Base-by-base conservation (phyloP, 2,797 vertebrate genomes). In the Nasua narica region DNA sequence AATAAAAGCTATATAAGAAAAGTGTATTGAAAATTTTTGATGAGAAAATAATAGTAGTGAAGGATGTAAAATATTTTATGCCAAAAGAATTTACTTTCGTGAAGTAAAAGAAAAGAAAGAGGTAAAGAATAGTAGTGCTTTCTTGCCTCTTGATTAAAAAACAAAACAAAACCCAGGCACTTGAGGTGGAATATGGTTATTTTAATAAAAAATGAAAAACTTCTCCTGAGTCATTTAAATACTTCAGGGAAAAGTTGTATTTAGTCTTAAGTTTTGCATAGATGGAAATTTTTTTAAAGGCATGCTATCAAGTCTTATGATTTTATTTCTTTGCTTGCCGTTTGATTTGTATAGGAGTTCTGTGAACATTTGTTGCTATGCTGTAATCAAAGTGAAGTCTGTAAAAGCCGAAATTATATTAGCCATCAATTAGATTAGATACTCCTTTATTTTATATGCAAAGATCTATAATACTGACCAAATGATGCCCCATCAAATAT, bases 381-480 rank as follows among this genome's bases (percentile, higher is more conserved):
- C 23, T 97, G 2, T 95, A 72, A 78, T 87, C 35, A 81, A 70
- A 95, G 29, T 76, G 58, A 87, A 37, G 60, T 60, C 52, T 82
- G 12, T 90, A 62, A 94, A 90, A 94, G 91, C 16, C 5, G 29
- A 81, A 93, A 88, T 95, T 46, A 65, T 69, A 91, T 94, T 90
- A 90, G 82, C 76, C 95, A 43, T 95, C 65, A 96, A 83, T 92
- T 95, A 92, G 82, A 89, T 48, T 87, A 70, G 43, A 87, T 87
- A 78, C 91, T 94, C 23, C 43, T 97, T 97, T 98, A 96, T 95
- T 97, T 98, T 98, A 77, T 97, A 98, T 98, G 87, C 90, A 98
- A 97, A 98, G 96, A 98, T 97, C 97, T 98, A 84, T 88, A 97
- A 97, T 92, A 97, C 96, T 93, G 18, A 98, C 96, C 97, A 97